Evolutionary conservation across 2,113 vertebrate species (phyloP).

Genomic region (Rhagologus leucostigma): DNA sequence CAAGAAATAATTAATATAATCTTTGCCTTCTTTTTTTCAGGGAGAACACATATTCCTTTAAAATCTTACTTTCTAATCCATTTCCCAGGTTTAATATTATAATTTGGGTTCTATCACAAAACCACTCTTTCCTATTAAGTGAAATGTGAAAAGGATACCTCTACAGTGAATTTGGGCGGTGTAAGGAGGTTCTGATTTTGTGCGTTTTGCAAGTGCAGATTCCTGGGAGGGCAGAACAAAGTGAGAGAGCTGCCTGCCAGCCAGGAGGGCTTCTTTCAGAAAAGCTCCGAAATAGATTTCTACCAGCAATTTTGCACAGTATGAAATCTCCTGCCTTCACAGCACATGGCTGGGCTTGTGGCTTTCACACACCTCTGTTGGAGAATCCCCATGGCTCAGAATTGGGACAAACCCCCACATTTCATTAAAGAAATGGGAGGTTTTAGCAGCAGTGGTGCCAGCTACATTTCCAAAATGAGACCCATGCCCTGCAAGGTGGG

Average conservation of each 20-base stretch:
- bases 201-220: neutral
- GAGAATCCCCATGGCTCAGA: neutral
- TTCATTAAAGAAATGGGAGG: neutral
- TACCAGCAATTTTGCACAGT: neutral
- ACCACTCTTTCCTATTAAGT: neutral
- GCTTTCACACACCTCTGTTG: neutral
- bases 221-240: neutral
- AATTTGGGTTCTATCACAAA: neutral
- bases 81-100: neutral
- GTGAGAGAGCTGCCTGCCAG: neutral
- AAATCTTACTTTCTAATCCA: neutral
- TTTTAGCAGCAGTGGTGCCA: neutral
- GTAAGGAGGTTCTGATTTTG: neutral
- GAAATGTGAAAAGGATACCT: neutral
- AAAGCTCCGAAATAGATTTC: neutral
- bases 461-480: neutral
- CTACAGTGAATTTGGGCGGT: neutral
- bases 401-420: neutral
- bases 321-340: neutral
- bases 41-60: neutral
- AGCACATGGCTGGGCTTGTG: neutral
- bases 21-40: accelerated
- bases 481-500: neutral
- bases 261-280: neutral
- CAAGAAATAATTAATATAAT: neutral